Percentiles rank a stretch among this genome's conserved stretches.
phyloP scores from a whole-genome alignment of 1,140 invertebrate species.

The Drusus annulatus region DNA sequence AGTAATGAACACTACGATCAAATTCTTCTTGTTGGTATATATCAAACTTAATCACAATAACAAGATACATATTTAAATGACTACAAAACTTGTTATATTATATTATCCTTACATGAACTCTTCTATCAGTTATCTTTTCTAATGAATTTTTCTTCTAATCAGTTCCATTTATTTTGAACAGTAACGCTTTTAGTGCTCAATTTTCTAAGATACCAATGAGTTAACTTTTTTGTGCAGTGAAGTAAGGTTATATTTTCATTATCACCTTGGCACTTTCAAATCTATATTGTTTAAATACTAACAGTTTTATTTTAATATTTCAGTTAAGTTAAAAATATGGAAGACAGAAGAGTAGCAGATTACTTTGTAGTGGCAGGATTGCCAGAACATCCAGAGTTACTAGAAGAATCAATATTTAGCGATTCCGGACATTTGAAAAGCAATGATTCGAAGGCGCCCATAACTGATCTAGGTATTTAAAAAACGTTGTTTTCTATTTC shows the following conservation, averaged over 20 bases:
- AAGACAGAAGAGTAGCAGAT: constrained; percentile 88
- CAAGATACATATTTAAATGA: too few relatives aligned
- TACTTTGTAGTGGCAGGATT: constrained; percentile 98
- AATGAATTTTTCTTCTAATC: neutral
- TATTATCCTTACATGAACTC: neutral
- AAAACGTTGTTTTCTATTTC: neutral
- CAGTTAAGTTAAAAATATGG: constrained; percentile 72
- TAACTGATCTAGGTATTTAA: constrained; percentile 84
- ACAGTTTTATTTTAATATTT: constrained; percentile 3
- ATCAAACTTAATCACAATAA: too few relatives aligned
- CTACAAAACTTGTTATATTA: too few relatives aligned
- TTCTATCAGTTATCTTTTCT: constrained; percentile 13
- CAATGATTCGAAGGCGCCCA: constrained; percentile 85
- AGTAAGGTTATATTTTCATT: neutral
- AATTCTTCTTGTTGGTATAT: too few relatives aligned
- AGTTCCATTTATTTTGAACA: constrained; percentile 11
- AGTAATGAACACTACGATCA: too few relatives aligned
- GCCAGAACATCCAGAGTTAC: constrained; percentile 82
- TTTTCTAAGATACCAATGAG: neutral
- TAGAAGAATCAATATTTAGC: constrained; percentile 86
- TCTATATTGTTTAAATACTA: neutral
- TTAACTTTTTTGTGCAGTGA: neutral
- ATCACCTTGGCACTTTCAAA: neutral
- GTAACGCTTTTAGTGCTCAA: neutral
- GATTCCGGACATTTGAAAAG: constrained; percentile 87